These are phyloP conservation scores for Dendrophyllia cribrosa DNA, from an alignment of 64 coral and sea anemone species.

Conservation along the genomic window DNA sequence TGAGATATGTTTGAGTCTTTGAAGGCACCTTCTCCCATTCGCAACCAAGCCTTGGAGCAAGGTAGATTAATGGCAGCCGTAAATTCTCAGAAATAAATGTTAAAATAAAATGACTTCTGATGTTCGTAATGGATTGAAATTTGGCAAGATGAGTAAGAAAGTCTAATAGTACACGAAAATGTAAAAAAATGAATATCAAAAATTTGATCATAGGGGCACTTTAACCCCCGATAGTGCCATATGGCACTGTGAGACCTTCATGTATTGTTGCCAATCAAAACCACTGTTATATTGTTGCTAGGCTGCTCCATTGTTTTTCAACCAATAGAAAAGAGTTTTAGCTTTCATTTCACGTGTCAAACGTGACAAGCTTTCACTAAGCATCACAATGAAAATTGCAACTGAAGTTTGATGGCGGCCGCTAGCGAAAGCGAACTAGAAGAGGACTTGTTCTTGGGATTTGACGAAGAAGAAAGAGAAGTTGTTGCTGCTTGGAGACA, in stretches of 20 bases:
- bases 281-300: background rate
- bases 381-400: slow-evolving; percentile 1
- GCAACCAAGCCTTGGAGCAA: no score
- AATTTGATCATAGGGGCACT: no score
- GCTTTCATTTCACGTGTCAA: background rate
- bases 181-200: no score
- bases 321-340: slow-evolving; percentile 34
- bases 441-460: background rate
- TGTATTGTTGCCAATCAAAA: slow-evolving; percentile 34
- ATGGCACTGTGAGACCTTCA: background rate
- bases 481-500: background rate
- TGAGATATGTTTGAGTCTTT: no score
- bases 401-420: slow-evolving; percentile 4
- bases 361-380: background rate
- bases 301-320: background rate
- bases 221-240: slow-evolving; percentile 6
- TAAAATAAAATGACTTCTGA: no score
- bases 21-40: no score
- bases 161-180: no score
- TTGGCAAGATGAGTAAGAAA: no score
- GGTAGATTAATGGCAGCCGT: no score
- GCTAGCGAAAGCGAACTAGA: background rate
- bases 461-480: background rate
- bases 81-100: no score
- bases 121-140: no score